Conservation (phyloP, 1,140 invertebrate genomes). For the Zaprionus nigranus region DNA sequence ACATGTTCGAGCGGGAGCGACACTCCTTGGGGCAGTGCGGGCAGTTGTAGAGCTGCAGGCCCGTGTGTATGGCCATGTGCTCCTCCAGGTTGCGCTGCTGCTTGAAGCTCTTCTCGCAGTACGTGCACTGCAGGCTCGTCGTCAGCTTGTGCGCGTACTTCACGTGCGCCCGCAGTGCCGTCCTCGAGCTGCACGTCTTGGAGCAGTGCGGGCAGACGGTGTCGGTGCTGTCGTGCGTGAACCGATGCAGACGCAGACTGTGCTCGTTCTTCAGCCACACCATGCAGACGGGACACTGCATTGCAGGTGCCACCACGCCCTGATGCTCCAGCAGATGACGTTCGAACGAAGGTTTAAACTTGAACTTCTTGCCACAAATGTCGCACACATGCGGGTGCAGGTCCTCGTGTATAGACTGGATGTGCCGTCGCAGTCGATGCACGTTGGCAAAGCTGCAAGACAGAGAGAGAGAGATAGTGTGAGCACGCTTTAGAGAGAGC, state of each 20-base stretch:
- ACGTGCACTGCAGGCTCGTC: constrained; percentile 72
- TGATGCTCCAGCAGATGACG: constrained; percentile 71
- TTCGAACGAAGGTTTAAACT: constrained; percentile 78
- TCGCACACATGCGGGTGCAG: constrained; percentile 75
- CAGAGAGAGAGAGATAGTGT: constrained; percentile 5
- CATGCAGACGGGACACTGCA: constrained; percentile 68
- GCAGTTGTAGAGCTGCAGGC: constrained; percentile 79
- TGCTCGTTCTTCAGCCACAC: constrained; percentile 80
- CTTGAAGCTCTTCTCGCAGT: constrained; percentile 78
- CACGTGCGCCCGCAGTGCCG: constrained; percentile 69
- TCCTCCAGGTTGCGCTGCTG: constrained; percentile 75
- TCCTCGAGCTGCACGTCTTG: constrained; percentile 63
- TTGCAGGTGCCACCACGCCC: constrained; percentile 68
- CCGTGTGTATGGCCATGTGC: constrained; percentile 84
- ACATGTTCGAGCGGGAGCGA: constrained; percentile 82
- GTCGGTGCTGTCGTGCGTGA: constrained; percentile 68
- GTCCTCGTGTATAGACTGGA: constrained; percentile 76
- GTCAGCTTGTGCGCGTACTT: constrained; percentile 75
- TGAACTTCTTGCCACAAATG: constrained; percentile 79
- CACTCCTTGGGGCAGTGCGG: constrained; percentile 82
- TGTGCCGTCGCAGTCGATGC: constrained; percentile 67
- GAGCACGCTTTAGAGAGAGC: constrained; percentile 2
- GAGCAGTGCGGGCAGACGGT: constrained; percentile 67
- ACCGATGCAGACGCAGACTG: constrained; percentile 66
- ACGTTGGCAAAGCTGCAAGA: constrained; percentile 63